These are phyloP conservation scores for Chaunax sp. DNA, from an alignment of 2,797 vertebrate species.

Conservation along the genomic window DNA sequence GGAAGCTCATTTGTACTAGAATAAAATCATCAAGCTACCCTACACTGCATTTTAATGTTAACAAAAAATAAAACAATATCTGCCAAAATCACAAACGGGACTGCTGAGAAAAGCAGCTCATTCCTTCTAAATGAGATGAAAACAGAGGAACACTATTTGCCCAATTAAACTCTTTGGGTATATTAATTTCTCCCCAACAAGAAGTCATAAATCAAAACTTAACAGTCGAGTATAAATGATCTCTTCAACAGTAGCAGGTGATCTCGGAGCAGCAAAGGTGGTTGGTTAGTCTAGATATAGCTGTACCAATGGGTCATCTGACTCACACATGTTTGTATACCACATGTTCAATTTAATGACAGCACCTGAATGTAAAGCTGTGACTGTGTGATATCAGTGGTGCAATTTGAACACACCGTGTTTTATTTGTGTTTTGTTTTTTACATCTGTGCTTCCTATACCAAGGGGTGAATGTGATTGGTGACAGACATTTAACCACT, in stretches of 20 bases:
- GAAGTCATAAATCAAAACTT: constrained; percentile 38
- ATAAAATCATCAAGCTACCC: background rate
- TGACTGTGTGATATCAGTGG: background rate
- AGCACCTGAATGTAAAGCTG: background rate
- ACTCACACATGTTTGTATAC: background rate
- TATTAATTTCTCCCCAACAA: constrained; percentile 28
- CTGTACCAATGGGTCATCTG: background rate
- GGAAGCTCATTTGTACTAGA: background rate
- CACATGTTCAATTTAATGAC: background rate
- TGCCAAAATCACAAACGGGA: no score
- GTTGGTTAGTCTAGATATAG: no score
- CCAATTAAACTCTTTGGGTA: constrained; percentile 27
- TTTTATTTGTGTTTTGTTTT: no score
- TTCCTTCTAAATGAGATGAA: background rate
- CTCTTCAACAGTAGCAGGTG: constrained; percentile 6
- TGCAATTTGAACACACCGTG: background rate
- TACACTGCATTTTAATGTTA: background rate
- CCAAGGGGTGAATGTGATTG: no score
- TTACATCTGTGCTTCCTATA: no score
- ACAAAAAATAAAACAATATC: background rate
- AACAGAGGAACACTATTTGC: constrained; percentile 6
- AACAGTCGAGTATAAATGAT: constrained; percentile 12
- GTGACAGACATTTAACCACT: no score
- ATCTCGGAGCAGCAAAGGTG: constrained; percentile 9
- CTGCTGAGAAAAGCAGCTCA: no score